Conservation (phyloP, 2,888 invertebrate species). For the Calephelis perditalis region DNA sequence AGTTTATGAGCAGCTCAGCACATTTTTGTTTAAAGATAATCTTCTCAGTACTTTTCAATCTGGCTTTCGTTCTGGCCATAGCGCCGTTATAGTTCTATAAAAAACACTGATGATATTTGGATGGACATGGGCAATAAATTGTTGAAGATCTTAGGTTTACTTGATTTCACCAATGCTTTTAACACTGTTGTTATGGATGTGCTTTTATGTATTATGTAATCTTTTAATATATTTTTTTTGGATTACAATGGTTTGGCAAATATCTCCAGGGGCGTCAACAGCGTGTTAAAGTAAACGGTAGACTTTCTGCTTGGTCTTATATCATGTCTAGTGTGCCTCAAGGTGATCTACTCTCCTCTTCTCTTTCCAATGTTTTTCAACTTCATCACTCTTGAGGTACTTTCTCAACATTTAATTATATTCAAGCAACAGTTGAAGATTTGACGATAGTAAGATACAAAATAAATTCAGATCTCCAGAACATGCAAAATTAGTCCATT, state of each 20-base stretch:
- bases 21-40: not conserved
- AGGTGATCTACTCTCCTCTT: not conserved
- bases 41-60: not conserved
- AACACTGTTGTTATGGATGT: not conserved
- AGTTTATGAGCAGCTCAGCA: not conserved
- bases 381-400: not conserved
- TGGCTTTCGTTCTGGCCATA: not conserved
- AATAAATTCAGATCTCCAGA: no score
- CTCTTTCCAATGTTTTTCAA: not conserved
- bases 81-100: not conserved
- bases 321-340: not conserved
- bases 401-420: not conserved
- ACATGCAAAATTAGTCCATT: no score
- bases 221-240: no score
- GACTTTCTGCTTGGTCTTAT: not conserved
- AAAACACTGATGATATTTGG: not conserved
- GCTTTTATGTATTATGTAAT: no score
- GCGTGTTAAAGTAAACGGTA: no score
- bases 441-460: no score
- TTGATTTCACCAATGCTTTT: not conserved
- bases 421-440: no score
- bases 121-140: conserved; percentile 3
- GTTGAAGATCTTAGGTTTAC: no score
- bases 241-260: no score
- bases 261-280: no score